phyloP scores from a whole-genome alignment of 1,140 invertebrate genomes.

The Plutomurus gul region DNA sequence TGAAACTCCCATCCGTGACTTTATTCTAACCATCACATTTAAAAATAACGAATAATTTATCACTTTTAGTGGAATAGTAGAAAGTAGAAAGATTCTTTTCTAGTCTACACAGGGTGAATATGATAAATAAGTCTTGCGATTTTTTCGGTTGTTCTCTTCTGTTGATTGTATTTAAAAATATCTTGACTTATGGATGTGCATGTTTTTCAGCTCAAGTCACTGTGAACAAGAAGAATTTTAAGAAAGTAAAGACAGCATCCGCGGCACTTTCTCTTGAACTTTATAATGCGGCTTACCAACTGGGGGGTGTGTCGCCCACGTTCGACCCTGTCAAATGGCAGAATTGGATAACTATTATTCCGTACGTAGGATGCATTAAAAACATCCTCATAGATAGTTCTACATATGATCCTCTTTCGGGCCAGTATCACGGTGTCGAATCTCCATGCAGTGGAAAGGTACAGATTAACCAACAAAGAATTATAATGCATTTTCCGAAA shows the following conservation, averaged over 20 bases:
- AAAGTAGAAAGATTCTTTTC: no score
- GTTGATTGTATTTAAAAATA: background rate
- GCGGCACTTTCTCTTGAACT: slow-evolving; percentile 34
- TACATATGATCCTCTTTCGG: slow-evolving; percentile 67
- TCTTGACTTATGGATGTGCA: background rate
- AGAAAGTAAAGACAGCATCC: slow-evolving; percentile 30
- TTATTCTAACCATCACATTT: no score
- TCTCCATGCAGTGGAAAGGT: slow-evolving; percentile 72
- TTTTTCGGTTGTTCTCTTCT: no score
- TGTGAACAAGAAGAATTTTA: slow-evolving; percentile 41
- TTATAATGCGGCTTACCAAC: slow-evolving; percentile 45
- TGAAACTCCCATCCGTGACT: background rate
- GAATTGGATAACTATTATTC: background rate
- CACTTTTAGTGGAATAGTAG: no score
- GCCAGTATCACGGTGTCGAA: slow-evolving; percentile 76
- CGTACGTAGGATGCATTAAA: slow-evolving; percentile 72
- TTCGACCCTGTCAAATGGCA: slow-evolving; percentile 43
- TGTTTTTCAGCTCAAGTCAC: slow-evolving; percentile 42
- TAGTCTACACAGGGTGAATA: no score
- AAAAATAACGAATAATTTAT: no score
- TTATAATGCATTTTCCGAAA: background rate
- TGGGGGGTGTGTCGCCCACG: slow-evolving; percentile 47
- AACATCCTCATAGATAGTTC: slow-evolving; percentile 75
- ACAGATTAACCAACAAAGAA: background rate
- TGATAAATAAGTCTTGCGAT: no score